Percentiles rank a stretch among this genome's conserved stretches.
Conservation (phyloP, 2,797 vertebrate species). For the Sebastes steindachneri region DNA sequence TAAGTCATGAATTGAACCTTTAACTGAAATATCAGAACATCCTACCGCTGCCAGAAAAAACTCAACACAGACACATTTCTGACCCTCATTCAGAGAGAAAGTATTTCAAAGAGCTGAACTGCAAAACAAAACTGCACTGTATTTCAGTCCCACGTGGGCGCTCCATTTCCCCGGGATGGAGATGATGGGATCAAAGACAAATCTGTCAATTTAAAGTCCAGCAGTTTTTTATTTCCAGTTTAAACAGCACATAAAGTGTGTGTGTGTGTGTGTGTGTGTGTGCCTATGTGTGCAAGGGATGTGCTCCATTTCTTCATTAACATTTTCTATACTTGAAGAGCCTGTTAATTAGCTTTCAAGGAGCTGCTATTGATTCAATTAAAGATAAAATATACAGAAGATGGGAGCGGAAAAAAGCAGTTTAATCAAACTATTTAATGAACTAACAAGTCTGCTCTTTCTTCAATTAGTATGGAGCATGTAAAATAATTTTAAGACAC, state of each 20-base stretch:
- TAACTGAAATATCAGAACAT: background rate
- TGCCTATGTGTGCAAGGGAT: background rate
- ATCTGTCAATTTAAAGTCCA: conserved; percentile 9
- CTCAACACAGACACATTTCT: background rate
- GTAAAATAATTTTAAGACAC: conserved; percentile 7
- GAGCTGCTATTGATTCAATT: conserved; percentile 65
- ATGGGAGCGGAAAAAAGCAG: conserved; percentile 12
- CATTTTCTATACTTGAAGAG: conserved; percentile 51
- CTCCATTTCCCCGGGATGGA: background rate
- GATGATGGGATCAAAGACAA: conserved; percentile 25
- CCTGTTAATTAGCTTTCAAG: conserved; percentile 68
- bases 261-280: background rate
- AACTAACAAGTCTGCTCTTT: conserved; percentile 19
- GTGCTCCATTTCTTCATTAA: conserved; percentile 44
- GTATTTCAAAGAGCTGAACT: conserved; percentile 14
- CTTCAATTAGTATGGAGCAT: conserved; percentile 5
- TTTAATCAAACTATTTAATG: conserved; percentile 38
- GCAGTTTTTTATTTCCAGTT: conserved; percentile 30
- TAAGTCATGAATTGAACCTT: background rate
- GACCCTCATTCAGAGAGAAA: background rate
- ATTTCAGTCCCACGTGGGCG: background rate
- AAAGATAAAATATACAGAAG: conserved; percentile 62
- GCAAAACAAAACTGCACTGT: background rate
- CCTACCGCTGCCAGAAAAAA: background rate
- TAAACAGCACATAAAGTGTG: background rate